phyloP scores from a whole-genome alignment of 2,113 vertebrate genomes.

The Gnathonemus longibarbis region DNA sequence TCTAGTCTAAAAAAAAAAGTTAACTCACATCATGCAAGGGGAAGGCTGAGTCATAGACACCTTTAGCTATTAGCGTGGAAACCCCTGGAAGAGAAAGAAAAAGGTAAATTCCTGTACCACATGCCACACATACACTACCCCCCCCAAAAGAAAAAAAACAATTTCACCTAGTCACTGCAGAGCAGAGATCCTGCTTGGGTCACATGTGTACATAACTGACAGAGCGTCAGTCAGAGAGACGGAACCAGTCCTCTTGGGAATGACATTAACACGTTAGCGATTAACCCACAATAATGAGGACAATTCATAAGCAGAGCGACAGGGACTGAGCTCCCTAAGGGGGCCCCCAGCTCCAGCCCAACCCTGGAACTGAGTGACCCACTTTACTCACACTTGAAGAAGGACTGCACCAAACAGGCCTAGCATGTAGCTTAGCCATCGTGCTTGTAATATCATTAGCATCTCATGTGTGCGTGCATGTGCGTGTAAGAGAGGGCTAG shows the following conservation, averaged over 20 bases:
- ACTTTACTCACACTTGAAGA: slow-evolving; percentile 22
- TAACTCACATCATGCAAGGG: slow-evolving; percentile 91
- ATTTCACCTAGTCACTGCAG: neutral
- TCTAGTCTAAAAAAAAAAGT: neutral
- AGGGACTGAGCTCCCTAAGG: slow-evolving; percentile 35
- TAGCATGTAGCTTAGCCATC: neutral
- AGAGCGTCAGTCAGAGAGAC: slow-evolving; percentile 42
- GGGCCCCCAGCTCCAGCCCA: slow-evolving; percentile 39
- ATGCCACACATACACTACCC: neutral
- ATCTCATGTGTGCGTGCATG: neutral
- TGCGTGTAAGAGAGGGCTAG: neutral
- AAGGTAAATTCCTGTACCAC: neutral
- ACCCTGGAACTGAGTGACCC: slow-evolving; percentile 33
- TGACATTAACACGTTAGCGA: slow-evolving; percentile 27
- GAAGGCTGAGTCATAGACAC: slow-evolving; percentile 85
- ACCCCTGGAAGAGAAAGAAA: slow-evolving; percentile 66
- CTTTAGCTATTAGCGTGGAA: slow-evolving; percentile 84
- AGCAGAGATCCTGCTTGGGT: slow-evolving; percentile 11
- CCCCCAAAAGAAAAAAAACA: neutral
- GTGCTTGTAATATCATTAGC: neutral
- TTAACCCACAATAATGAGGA: slow-evolving; percentile 47
- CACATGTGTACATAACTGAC: slow-evolving; percentile 32
- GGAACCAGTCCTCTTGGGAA: slow-evolving; percentile 40
- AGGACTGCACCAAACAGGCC: neutral
- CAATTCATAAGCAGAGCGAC: slow-evolving; percentile 26